Conservation (phyloP, 2,797 vertebrate genomes). For the Mycteria americana region DNA sequence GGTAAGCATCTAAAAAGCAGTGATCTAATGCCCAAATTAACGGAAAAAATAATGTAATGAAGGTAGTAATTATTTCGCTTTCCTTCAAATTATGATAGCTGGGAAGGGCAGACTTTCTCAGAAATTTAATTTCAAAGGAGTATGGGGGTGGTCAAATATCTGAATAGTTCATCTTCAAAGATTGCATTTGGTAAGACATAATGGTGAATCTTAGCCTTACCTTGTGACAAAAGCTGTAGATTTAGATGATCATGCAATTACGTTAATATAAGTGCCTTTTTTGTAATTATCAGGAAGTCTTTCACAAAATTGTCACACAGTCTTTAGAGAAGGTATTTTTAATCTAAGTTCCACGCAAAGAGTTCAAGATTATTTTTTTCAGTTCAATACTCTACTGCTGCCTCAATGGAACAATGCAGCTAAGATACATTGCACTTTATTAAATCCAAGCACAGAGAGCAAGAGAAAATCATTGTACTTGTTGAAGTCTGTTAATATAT, state of each 20-base stretch:
- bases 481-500: not conserved
- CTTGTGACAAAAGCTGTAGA: not conserved
- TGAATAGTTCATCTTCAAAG: not conserved
- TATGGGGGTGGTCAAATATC: fast-evolving
- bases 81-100: not conserved
- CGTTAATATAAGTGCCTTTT: not conserved
- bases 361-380: not conserved
- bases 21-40: not conserved
- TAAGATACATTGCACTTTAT: not conserved
- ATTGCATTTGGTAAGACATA: not conserved
- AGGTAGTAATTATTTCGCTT: not conserved
- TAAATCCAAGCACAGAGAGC: not conserved
- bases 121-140: not conserved
- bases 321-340: not conserved
- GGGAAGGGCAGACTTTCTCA: not conserved
- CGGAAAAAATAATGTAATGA: not conserved
- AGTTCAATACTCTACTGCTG: not conserved
- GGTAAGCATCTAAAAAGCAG: not conserved
- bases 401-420: not conserved
- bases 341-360: not conserved
- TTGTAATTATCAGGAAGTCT: not conserved
- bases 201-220: not conserved
- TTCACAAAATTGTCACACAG: not conserved
- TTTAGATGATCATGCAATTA: not conserved
- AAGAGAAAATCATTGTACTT: not conserved